phyloP scores from a whole-genome alignment of 2,888 invertebrate species.

The Agriotes lineatus region DNA sequence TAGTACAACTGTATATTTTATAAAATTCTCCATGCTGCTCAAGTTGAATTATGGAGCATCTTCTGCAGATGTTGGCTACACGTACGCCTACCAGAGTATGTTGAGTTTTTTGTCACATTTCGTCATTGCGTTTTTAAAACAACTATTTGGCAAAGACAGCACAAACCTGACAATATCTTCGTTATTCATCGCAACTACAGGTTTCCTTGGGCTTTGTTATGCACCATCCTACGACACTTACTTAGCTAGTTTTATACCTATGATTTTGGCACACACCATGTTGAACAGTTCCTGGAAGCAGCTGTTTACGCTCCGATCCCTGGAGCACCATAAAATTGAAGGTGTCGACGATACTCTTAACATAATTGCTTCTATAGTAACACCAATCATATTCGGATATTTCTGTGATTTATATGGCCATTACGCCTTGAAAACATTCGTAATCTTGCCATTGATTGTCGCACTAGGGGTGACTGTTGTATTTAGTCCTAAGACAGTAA shows the following conservation, averaged over 20 bases:
- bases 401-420: conserved; percentile 38
- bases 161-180: conserved; percentile 2
- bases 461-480: background rate
- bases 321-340: conserved; percentile 19
- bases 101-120: conserved; percentile 37
- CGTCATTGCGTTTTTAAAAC: conserved; percentile 3
- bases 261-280: conserved; percentile 30
- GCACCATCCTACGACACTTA: conserved; percentile 30
- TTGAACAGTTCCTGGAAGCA: conserved; percentile 28
- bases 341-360: conserved; percentile 18
- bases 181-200: conserved; percentile 6
- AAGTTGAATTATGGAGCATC: conserved; percentile 14
- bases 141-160: background rate
- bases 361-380: conserved; percentile 22
- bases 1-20: conserved; percentile 35
- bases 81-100: conserved; percentile 35
- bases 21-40: conserved; percentile 36
- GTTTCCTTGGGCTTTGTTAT: conserved; percentile 35
- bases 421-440: conserved; percentile 29
- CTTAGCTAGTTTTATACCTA: conserved; percentile 36
- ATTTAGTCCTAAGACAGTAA: background rate
- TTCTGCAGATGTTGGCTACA: conserved; percentile 25
- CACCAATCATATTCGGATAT: conserved; percentile 34
- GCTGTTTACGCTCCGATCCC: conserved; percentile 9
- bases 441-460: conserved; percentile 24